Conservation (phyloP, 1,140 invertebrate species). For the Drosophila ohnishii region DNA sequence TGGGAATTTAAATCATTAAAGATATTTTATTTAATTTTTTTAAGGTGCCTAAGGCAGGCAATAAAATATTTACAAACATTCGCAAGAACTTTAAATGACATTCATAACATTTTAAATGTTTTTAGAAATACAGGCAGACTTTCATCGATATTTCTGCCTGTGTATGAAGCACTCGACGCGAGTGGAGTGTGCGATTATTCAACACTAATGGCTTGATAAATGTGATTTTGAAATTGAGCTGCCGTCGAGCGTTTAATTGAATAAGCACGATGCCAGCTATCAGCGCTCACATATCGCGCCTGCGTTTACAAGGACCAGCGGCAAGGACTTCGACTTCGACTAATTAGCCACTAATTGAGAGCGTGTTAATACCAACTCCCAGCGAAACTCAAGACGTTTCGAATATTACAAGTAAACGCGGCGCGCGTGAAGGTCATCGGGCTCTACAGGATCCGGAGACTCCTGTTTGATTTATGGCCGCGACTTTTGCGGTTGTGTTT, state of each 20-base stretch:
- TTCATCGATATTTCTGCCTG: not conserved
- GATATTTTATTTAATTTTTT: not conserved
- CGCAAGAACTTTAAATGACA: no score
- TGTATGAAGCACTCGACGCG: constrained; percentile 8
- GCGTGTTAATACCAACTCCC: constrained; percentile 54
- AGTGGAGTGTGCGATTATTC: constrained; percentile 64
- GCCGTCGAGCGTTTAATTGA: constrained; percentile 73
- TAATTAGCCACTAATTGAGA: constrained; percentile 74
- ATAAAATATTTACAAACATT: not conserved
- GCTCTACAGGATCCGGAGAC: constrained; percentile 9
- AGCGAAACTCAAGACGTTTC: constrained; percentile 4
- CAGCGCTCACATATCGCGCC: constrained; percentile 30
- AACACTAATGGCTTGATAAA: constrained; percentile 81
- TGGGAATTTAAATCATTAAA: no score
- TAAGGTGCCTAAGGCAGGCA: not conserved
- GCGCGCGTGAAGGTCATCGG: constrained; percentile 3
- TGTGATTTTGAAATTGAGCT: constrained; percentile 76
- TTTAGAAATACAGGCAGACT: not conserved
- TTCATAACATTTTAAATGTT: not conserved
- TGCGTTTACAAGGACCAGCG: constrained; percentile 12
- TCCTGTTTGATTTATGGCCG: constrained; percentile 68
- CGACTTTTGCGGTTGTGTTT: constrained; percentile 61
- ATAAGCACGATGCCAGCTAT: constrained; percentile 61
- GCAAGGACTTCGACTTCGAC: constrained; percentile 13
- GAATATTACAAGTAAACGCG: constrained; percentile 13